phyloP scores from a whole-genome alignment of 1,140 invertebrate genomes.

The Ditylenchus dipsaci region DNA sequence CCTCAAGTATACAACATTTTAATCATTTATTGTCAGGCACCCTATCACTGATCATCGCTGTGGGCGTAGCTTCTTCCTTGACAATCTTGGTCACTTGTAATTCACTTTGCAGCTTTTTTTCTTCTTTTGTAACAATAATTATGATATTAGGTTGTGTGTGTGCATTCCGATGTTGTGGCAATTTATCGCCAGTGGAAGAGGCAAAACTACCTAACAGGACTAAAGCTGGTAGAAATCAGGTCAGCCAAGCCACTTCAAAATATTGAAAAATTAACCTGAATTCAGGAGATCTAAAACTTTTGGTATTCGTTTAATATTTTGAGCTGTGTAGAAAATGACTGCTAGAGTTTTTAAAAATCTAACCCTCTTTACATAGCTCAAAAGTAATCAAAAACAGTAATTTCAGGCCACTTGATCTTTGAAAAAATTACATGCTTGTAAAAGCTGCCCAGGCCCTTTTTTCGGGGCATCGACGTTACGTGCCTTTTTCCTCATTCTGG shows the following conservation, averaged over 20 bases:
- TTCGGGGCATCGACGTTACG: no score
- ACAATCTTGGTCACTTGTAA: slow-evolving; percentile 54
- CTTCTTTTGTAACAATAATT: no score
- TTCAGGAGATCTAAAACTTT: background rate
- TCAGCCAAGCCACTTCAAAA: slow-evolving; percentile 7
- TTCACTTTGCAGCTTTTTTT: background rate
- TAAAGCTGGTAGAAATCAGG: slow-evolving; percentile 36
- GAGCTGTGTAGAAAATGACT: no score
- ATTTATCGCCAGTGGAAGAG: slow-evolving; percentile 44
- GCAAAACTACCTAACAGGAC: background rate
- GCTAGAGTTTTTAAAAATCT: no score
- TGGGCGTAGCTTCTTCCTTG: slow-evolving; percentile 48
- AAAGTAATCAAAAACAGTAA: no score
- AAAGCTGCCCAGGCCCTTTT: no score
- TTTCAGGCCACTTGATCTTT: no score
- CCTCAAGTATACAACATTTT: no score
- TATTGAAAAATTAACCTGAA: background rate
- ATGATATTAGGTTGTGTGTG: slow-evolving; percentile 54
- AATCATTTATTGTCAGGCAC: slow-evolving; percentile 16
- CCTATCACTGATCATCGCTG: slow-evolving; percentile 51
- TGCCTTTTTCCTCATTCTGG: no score
- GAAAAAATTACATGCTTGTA: no score
- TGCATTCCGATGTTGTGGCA: slow-evolving; percentile 58
- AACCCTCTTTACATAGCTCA: no score
- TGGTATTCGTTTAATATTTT: background rate